Evolutionary conservation across 2,113 vertebrate genomes (phyloP), one percentile per base, ranked within the genome.

Genomic region (Scatophagus argus): DNA sequence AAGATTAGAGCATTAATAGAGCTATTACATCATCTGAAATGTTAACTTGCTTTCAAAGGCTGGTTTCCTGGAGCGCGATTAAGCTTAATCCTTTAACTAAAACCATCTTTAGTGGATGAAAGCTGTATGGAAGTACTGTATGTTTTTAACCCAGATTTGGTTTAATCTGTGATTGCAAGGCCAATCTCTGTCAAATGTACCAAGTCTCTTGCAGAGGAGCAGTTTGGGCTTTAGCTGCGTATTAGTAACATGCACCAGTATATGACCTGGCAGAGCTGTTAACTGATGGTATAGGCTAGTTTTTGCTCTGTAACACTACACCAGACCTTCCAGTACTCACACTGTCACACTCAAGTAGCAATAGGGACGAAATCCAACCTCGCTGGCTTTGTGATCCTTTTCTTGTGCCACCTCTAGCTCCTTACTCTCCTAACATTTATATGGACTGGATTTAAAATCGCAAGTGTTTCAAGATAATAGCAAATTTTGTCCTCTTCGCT

Each of bases 91-190:
- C 79, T 79, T 90, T 81, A 87, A 86, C 88, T 83, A 71, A 86
- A 89, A 88, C 78, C 85, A 81, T 88, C 81, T 90, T 88, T 67
- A 66, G 58, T 71, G 71, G 87, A 83, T 84, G 84, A 89, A 83
- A 84, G 81, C 85, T 86, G 84, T 77, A 69, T 84, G 83, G 80
- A 83, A 85, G 78, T 71, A 52, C 74, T 74, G 81, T 75, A 80
- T 87, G 86, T 82, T 89, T 90, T 88, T 62, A 88, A 87, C 82
- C 83, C 78, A 88, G 79, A 89, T 91, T 89, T 77, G 43, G 75
- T 19, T 78, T 87, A 76, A 89, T 89, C 87, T 83, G 79, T 38
- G 36, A 73, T 63, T 52, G 70, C 80, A 52, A 70, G 64, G 78
- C 75, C 77, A 69, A 79, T 84, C 88, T 80, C 52, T 77, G 34